Conservation (phyloP, 2,797 vertebrate species). For the Cynopterus sphinx region DNA sequence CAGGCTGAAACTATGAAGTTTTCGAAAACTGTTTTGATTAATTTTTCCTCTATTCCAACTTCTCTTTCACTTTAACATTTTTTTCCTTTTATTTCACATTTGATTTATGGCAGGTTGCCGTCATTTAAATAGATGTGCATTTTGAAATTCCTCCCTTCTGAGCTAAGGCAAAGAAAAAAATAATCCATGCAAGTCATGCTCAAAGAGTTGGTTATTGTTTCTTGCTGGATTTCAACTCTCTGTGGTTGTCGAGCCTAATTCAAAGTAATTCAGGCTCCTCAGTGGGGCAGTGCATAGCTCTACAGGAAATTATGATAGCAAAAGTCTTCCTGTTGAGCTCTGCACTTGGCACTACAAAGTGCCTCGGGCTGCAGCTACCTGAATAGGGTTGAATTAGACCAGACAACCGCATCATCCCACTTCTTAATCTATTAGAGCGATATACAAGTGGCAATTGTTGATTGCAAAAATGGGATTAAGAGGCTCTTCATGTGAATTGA, state of each 20-base stretch:
- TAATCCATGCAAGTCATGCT: constrained; percentile 92
- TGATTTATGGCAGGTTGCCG: constrained; percentile 89
- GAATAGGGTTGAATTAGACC: constrained; percentile 99
- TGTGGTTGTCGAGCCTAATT: constrained; percentile 99
- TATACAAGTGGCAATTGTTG: constrained; percentile 99
- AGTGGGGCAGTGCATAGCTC: constrained; percentile 91
- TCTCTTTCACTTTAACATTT: constrained; percentile 85
- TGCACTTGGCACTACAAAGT: constrained; percentile 98
- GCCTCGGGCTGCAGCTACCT: constrained; percentile 93
- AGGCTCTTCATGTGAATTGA: constrained; percentile 99
- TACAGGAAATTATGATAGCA: constrained; percentile 99
- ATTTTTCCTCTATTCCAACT: constrained; percentile 85
- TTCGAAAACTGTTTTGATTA: constrained; percentile 87
- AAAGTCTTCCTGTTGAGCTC: constrained; percentile 98
- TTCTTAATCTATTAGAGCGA: constrained; percentile 97
- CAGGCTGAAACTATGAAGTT: constrained; percentile 86
- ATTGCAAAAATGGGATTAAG: constrained; percentile 99
- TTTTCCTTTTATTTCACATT: constrained; percentile 86
- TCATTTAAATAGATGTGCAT: constrained; percentile 87
- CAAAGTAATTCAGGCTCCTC: constrained; percentile 96
- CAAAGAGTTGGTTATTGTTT: constrained; percentile 98
- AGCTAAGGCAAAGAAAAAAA: constrained; percentile 88
- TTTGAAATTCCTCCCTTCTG: constrained; percentile 87
- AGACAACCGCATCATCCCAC: constrained; percentile 99
- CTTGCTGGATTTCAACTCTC: constrained; percentile 96